phyloP scores from a whole-genome alignment of 1,140 invertebrate species.

The Ephestia elutella region DNA sequence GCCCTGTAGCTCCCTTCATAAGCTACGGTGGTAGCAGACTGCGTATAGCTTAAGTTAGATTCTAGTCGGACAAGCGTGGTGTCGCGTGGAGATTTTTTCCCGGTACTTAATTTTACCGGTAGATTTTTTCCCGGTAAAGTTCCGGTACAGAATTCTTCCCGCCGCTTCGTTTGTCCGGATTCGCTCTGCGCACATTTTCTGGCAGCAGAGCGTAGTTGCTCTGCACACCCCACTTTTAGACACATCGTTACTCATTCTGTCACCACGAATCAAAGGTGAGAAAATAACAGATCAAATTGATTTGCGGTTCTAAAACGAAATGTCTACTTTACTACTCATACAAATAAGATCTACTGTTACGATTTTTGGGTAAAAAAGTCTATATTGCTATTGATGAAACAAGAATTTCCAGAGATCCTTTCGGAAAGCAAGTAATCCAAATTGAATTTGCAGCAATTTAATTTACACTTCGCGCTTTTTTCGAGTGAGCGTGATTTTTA shows the following conservation, averaged over 20 bases:
- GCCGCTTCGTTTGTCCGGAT: too few species aligned
- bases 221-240: too few species aligned
- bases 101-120: too few species aligned
- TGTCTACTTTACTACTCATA: background rate
- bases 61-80: too few species aligned
- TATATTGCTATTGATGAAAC: slow-evolving; percentile 23
- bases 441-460: slow-evolving; percentile 24
- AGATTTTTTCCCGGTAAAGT: too few species aligned
- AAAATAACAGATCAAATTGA: background rate
- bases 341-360: background rate
- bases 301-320: background rate
- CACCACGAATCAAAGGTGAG: slow-evolving; percentile 24
- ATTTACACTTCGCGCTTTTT: slow-evolving; percentile 17
- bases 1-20: too few species aligned
- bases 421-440: slow-evolving; percentile 26
- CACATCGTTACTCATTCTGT: slow-evolving; percentile 28
- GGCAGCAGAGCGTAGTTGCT: too few species aligned
- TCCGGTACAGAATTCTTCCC: too few species aligned
- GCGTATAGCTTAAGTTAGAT: too few species aligned
- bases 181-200: too few species aligned
- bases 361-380: background rate
- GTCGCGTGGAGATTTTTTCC: too few species aligned
- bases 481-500: slow-evolving; percentile 16
- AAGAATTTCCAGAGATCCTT: slow-evolving; percentile 24
- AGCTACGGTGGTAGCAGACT: too few species aligned